Percentiles rank a stretch among this genome's conserved stretches.
phyloP scores from a whole-genome alignment of 2,888 invertebrate genomes.

The Conomelus anceps region DNA sequence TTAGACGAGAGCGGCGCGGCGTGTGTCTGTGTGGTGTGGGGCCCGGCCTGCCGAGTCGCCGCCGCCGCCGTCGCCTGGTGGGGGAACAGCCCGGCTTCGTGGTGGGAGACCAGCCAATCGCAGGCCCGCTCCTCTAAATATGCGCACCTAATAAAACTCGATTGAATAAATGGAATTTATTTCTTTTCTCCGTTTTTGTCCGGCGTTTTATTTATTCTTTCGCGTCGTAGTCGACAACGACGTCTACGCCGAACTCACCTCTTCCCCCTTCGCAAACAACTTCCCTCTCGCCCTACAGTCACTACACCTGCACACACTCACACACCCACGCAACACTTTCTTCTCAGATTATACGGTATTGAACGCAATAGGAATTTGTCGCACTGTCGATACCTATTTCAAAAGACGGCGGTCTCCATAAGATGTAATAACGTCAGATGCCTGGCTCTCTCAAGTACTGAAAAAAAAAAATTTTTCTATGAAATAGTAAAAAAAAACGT shows the following conservation, averaged over 20 bases:
- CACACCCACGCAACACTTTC: neutral
- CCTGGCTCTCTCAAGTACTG: neutral
- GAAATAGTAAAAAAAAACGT: too few species aligned
- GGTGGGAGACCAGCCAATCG: constrained; percentile 37
- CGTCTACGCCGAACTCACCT: constrained; percentile 35
- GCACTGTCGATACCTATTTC: too few species aligned
- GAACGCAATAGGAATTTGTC: neutral
- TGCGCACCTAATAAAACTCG: constrained; percentile 34
- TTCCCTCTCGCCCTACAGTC: too few species aligned
- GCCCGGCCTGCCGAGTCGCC: constrained; percentile 26
- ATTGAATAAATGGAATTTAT: constrained; percentile 35
- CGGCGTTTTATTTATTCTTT: constrained; percentile 16
- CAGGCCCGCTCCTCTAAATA: constrained; percentile 33
- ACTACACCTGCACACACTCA: neutral
- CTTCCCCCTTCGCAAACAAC: constrained; percentile 37
- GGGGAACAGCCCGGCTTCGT: constrained; percentile 39
- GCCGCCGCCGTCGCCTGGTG: constrained; percentile 25
- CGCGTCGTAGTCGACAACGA: neutral
- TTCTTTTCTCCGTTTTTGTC: constrained; percentile 28
- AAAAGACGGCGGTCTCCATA: neutral
- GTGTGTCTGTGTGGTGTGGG: constrained; percentile 24
- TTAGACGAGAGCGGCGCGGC: constrained; percentile 25
- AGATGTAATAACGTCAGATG: neutral
- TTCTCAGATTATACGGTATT: neutral
- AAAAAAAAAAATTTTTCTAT: too few species aligned